A percentile compares a stretch with the other conserved stretches of the same genome.
Conservation (phyloP, 1,140 invertebrate genomes). For the Drosophila burlai region DNA sequence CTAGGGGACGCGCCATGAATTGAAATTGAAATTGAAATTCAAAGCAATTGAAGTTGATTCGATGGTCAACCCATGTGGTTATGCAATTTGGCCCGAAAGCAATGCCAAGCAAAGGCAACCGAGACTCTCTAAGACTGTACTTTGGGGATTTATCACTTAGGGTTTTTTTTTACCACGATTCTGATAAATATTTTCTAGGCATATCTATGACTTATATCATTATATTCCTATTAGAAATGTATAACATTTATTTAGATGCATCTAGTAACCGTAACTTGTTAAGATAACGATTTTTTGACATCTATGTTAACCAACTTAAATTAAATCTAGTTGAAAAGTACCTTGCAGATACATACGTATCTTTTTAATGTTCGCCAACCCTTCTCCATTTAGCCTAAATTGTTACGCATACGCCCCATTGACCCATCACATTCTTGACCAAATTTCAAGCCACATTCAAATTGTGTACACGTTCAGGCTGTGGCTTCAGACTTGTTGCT, state of each 20-base stretch:
- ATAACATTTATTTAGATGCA: too few relatives aligned
- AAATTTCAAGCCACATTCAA: slow-evolving; percentile 19
- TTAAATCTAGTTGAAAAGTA: not conserved
- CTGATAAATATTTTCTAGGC: not conserved
- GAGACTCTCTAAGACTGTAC: not conserved
- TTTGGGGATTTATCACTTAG: not conserved
- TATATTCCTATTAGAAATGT: not conserved
- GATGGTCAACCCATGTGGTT: slow-evolving; percentile 46
- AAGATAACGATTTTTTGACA: too few relatives aligned
- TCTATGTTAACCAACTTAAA: too few relatives aligned
- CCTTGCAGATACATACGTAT: not conserved
- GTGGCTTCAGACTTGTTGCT: slow-evolving; percentile 37
- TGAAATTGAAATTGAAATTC: slow-evolving; percentile 69
- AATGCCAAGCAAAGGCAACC: slow-evolving; percentile 39
- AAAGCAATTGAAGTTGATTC: slow-evolving; percentile 65
- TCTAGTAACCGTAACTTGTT: too few relatives aligned
- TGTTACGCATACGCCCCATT: slow-evolving; percentile 61
- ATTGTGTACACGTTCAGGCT: slow-evolving; percentile 68
- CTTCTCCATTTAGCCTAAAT: not conserved
- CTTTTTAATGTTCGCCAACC: not conserved
- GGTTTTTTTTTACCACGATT: not conserved
- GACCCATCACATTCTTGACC: slow-evolving; percentile 64
- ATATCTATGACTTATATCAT: not conserved
- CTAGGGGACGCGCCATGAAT: slow-evolving; percentile 48
- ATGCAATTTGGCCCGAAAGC: slow-evolving; percentile 42